Evolutionary conservation across 2,113 vertebrate genomes (phyloP).

Genomic region (Fukomys damarensis): DNA sequence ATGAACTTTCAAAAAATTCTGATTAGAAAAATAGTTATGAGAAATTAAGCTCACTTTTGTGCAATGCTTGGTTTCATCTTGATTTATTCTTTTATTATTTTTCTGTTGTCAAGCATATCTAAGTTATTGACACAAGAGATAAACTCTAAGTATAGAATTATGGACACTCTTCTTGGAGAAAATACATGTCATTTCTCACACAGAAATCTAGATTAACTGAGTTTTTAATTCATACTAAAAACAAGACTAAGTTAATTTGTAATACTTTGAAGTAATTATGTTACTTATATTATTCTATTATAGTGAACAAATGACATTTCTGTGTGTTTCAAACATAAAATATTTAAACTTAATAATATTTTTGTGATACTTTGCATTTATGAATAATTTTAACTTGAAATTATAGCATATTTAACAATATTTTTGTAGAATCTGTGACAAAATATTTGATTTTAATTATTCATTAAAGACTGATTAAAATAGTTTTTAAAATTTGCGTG

Average conservation of each 20-base stretch:
- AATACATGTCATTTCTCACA: background rate
- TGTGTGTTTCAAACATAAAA: background rate
- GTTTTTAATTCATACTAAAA: conserved; percentile 16
- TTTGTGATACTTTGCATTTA: background rate
- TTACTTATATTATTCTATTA: background rate
- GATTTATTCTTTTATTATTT: conserved; percentile 60
- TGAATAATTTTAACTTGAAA: background rate
- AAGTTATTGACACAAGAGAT: background rate
- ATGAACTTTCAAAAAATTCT: background rate
- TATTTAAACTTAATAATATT: background rate
- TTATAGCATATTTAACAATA: background rate
- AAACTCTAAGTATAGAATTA: background rate
- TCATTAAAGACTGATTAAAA: background rate
- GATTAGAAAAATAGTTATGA: background rate
- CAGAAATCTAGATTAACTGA: background rate
- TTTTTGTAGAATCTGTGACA: background rate
- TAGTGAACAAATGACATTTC: background rate
- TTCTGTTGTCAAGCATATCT: conserved; percentile 16
- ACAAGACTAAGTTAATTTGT: background rate
- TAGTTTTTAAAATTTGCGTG: background rate
- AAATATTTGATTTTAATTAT: background rate
- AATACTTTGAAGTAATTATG: background rate
- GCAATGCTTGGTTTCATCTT: background rate
- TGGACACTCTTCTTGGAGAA: background rate
- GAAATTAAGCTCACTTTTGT: background rate